A percentile compares a stretch with the other conserved stretches of the same genome.
Conservation (phyloP, 2,113 vertebrate genomes). For the Amphiprion ocellaris region DNA sequence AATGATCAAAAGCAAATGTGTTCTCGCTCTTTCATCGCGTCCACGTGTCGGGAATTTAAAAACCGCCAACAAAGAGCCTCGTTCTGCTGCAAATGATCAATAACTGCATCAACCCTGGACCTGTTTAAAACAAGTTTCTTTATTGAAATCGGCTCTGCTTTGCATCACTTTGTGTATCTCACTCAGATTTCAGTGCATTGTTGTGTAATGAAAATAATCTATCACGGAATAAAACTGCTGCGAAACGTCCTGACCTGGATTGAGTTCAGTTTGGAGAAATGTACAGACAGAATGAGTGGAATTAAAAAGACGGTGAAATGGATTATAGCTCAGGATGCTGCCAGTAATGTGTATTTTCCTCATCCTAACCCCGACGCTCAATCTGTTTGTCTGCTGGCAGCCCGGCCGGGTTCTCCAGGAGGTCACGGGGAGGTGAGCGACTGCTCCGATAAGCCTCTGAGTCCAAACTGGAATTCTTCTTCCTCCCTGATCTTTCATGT, state of each 20-base stretch:
- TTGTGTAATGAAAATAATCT: slow-evolving; percentile 41
- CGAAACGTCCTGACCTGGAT: not conserved
- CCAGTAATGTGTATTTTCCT: slow-evolving; percentile 30
- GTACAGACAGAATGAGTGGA: not conserved
- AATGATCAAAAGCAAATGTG: slow-evolving; percentile 32
- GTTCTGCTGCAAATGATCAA: slow-evolving; percentile 27
- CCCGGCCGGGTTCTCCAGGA: slow-evolving; percentile 2
- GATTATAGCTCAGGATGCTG: not conserved
- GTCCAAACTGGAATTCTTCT: slow-evolving; percentile 54
- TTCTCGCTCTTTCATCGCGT: not conserved
- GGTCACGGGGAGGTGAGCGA: slow-evolving; percentile 63
- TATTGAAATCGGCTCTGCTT: slow-evolving; percentile 56
- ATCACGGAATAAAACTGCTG: slow-evolving; percentile 21
- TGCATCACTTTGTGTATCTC: slow-evolving; percentile 51
- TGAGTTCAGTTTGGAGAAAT: not conserved
- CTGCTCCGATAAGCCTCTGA: slow-evolving; percentile 53
- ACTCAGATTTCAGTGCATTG: slow-evolving; percentile 42
- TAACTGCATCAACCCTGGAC: slow-evolving; percentile 34
- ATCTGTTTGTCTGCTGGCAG: slow-evolving; percentile 46
- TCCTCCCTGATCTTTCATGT: slow-evolving; percentile 56
- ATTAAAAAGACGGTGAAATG: not conserved
- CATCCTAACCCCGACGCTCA: not conserved
- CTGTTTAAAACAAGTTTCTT: slow-evolving; percentile 45
- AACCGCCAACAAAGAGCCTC: slow-evolving; percentile 25
- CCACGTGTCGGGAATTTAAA: slow-evolving; percentile 36